Conservation (phyloP, 2,888 invertebrate genomes). For the Argyresthia albistria region DNA sequence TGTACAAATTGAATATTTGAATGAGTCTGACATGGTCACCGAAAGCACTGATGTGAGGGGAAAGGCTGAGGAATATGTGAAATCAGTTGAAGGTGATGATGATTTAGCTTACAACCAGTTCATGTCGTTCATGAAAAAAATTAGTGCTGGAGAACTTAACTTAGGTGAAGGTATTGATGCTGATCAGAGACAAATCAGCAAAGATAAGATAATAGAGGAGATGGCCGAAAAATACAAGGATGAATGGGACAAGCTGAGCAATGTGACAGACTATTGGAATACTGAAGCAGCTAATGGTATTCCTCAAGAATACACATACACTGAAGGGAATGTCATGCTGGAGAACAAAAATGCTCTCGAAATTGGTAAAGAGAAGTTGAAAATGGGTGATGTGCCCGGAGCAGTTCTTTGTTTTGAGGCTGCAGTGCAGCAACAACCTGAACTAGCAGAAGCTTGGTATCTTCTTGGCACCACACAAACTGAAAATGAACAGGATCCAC, state of each 20-base stretch:
- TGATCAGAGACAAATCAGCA: conserved; percentile 44
- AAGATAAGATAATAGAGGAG: conserved; percentile 56
- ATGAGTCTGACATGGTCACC: conserved; percentile 34
- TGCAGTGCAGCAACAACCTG: conserved; percentile 87
- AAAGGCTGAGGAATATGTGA: conserved; percentile 73
- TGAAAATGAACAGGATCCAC: conserved; percentile 97
- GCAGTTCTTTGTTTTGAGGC: conserved; percentile 98
- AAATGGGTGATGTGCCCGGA: conserved; percentile 92
- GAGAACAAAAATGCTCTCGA: conserved; percentile 84
- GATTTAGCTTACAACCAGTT: conserved; percentile 85
- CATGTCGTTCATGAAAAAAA: conserved; percentile 87
- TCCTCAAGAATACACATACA: conserved; percentile 81
- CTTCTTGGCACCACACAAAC: conserved; percentile 93
- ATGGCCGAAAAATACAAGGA: conserved; percentile 77
- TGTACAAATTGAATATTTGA: conserved; percentile 52
- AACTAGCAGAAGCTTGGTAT: conserved; percentile 89
- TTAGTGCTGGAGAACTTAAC: conserved; percentile 77
- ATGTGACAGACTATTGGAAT: conserved; percentile 78
- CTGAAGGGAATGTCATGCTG: conserved; percentile 89
- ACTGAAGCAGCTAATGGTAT: conserved; percentile 63
- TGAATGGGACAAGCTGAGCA: conserved; percentile 85
- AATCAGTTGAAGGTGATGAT: conserved; percentile 73
- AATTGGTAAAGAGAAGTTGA: conserved; percentile 87
- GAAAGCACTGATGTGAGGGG: conserved; percentile 57
- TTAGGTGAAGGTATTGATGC: conserved; percentile 59